A percentile compares a stretch with the other conserved stretches of the same genome.
Evolutionary conservation across 2,797 vertebrate species (phyloP).

Genomic region (Sebastes itinus): DNA sequence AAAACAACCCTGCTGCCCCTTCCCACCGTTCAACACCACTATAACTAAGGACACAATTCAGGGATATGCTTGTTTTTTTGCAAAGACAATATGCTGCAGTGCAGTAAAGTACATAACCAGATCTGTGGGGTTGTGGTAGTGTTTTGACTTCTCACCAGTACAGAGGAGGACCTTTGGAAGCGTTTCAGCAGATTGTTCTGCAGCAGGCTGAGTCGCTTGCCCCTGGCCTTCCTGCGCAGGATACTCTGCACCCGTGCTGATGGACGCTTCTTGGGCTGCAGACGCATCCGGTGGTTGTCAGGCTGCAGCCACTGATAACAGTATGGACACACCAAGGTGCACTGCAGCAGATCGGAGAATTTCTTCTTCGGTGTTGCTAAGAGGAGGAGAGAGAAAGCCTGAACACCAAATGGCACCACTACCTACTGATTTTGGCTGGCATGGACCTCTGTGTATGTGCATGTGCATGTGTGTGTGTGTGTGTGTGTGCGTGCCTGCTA

Average conservation of each 20-base stretch:
- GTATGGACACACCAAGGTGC: conserved; percentile 78
- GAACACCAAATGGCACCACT: conserved; percentile 14
- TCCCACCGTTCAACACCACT: background rate
- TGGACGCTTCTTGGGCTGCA: conserved; percentile 86
- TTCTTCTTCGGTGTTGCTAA: conserved; percentile 53
- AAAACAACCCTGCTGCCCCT: background rate
- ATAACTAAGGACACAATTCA: background rate
- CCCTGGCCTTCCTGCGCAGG: conserved; percentile 81
- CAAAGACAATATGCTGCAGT: conserved; percentile 36
- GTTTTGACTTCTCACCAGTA: conserved; percentile 85
- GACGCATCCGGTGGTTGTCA: conserved; percentile 82
- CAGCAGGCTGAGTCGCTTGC: conserved; percentile 82
- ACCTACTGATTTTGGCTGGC: conserved; percentile 35
- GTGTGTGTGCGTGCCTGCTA: conserved; percentile 22
- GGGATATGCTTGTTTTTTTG: background rate
- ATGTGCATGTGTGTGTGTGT: background rate
- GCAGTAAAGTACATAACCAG: background rate
- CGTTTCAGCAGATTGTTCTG: conserved; percentile 85
- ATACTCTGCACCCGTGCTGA: conserved; percentile 83
- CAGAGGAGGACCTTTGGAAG: conserved; percentile 84
- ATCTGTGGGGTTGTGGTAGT: background rate
- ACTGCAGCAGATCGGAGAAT: conserved; percentile 11
- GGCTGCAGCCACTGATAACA: conserved; percentile 90
- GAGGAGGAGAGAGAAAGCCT: background rate
- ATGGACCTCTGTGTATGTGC: background rate